phyloP scores from a whole-genome alignment of 2,113 vertebrate genomes.

The Sceloporus undulatus region DNA sequence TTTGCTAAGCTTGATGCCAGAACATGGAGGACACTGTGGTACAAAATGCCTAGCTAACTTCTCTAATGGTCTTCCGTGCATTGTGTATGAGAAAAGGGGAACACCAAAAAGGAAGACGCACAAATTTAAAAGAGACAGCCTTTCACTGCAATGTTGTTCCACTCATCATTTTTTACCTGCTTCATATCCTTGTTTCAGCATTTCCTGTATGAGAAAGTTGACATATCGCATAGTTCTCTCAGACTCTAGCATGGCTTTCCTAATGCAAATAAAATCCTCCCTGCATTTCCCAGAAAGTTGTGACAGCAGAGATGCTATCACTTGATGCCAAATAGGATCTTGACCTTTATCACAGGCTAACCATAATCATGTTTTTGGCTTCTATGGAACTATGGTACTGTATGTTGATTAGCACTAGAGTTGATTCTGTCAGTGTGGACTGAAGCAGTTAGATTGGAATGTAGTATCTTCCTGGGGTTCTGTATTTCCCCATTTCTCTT shows the following conservation, averaged over 20 bases:
- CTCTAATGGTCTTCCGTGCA: constrained; percentile 31
- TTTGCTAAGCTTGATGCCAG: constrained; percentile 53
- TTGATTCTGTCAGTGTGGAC: too few species aligned
- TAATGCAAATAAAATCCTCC: not conserved
- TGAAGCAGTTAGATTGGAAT: too few species aligned
- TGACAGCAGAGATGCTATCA: not conserved
- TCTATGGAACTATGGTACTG: not conserved
- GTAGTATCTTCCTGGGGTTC: too few species aligned
- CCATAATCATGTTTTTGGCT: not conserved
- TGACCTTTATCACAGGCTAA: not conserved
- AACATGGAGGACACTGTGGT: constrained; percentile 40
- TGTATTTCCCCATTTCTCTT: too few species aligned
- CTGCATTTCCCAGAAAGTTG: not conserved
- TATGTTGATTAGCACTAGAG: too few species aligned
- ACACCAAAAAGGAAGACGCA: not conserved
- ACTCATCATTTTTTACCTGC: not conserved
- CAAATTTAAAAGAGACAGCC: not conserved
- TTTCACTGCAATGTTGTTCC: not conserved
- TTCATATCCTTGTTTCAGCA: not conserved
- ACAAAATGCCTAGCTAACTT: constrained; percentile 37
- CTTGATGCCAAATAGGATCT: not conserved
- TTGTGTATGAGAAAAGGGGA: constrained; percentile 26
- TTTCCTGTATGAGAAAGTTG: not conserved
- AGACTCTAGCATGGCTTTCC: not conserved
- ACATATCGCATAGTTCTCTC: not conserved